phyloP scores from a whole-genome alignment of 2,797 vertebrate genomes.

The Lycodopsis pacificus region DNA sequence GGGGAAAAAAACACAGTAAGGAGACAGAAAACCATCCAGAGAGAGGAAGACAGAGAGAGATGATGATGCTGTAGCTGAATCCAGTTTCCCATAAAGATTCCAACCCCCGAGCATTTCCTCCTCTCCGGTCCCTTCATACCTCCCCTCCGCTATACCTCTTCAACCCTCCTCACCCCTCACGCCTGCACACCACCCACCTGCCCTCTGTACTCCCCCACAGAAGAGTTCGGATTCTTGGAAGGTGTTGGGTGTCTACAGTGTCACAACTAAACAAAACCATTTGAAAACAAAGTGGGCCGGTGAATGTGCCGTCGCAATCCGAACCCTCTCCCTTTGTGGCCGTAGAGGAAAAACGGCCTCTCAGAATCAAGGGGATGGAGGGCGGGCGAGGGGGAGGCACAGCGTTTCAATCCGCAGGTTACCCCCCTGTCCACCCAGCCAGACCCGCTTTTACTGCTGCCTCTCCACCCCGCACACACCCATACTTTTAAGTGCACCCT shows the following conservation, averaged over 20 bases:
- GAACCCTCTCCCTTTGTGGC: constrained; percentile 82
- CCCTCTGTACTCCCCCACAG: constrained; percentile 74
- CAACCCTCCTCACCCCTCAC: constrained; percentile 46
- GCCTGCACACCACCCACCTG: constrained; percentile 70
- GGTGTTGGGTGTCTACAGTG: constrained; percentile 90
- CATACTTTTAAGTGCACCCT: constrained; percentile 80
- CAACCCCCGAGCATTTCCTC: constrained; percentile 13
- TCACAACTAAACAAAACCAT: constrained; percentile 92
- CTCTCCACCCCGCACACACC: constrained; percentile 64
- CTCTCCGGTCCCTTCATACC: constrained; percentile 16
- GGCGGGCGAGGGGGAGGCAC: constrained; percentile 72
- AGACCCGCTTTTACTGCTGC: constrained; percentile 56
- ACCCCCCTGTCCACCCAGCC: constrained; percentile 62
- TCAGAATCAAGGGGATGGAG: constrained; percentile 78
- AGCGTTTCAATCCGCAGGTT: constrained; percentile 83
- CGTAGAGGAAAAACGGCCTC: constrained; percentile 83
- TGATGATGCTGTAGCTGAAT: constrained; percentile 45
- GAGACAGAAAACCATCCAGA: constrained; percentile 1
- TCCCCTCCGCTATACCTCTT: constrained; percentile 20
- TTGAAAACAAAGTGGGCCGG: constrained; percentile 89
- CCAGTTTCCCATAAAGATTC: constrained; percentile 23
- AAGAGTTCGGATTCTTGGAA: constrained; percentile 85
- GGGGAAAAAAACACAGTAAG: neutral
- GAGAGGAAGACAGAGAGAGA: constrained; percentile 4
- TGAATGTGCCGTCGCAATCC: constrained; percentile 86